These are phyloP conservation scores for Phymanthus crucifer DNA, from an alignment of 92 coral and sea anemone species.

Conservation along the genomic window DNA sequence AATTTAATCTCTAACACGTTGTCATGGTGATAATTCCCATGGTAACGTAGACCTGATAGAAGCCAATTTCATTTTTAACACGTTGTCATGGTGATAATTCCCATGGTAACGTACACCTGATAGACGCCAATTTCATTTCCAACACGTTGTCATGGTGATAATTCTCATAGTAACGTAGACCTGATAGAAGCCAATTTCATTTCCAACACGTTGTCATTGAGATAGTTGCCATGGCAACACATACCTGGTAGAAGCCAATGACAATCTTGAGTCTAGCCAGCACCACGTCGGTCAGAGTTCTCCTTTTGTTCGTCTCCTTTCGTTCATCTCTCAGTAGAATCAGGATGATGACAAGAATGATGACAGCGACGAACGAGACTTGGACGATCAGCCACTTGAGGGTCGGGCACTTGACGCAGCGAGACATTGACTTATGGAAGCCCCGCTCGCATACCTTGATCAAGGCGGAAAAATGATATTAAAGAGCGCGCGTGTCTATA, in stretches of 20 bases:
- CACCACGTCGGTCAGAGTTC: conserved; percentile 71
- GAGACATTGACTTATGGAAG: conserved; percentile 53
- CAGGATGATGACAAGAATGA: conserved; percentile 45
- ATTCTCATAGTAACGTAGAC: neutral
- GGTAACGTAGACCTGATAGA: no score
- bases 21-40: neutral
- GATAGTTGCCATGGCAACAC: neutral
- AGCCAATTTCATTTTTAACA: neutral
- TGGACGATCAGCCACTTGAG: conserved; percentile 56
- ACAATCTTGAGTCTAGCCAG: conserved; percentile 80
- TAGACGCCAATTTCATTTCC: neutral
- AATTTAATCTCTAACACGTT: neutral
- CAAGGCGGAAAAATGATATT: no score
- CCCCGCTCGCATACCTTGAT: conserved; percentile 49
- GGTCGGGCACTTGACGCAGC: conserved; percentile 58
- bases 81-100: neutral
- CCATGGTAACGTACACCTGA: neutral
- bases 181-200: neutral
- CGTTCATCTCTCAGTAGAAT: conserved; percentile 65
- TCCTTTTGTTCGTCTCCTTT: conserved; percentile 40
- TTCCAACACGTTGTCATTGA: conserved; percentile 4
- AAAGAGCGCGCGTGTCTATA: no score
- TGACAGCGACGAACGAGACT: conserved; percentile 33
- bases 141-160: neutral
- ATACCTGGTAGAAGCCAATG: conserved; percentile 72